These are phyloP conservation scores for Neocrepidodera transversa DNA, from an alignment of 2,888 invertebrate species.

Conservation along the genomic window DNA sequence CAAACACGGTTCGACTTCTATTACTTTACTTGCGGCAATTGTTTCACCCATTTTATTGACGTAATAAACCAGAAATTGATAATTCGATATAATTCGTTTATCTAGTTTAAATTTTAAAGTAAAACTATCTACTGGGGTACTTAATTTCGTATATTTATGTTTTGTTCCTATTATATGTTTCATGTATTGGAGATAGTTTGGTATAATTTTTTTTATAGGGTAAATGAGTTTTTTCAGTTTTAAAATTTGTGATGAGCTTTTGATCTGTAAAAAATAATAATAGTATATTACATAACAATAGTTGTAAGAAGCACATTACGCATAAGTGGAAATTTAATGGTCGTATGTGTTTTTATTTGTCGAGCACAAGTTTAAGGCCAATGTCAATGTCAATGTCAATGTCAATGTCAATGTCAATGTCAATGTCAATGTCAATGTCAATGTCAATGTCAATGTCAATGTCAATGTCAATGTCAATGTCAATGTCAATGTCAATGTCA, in stretches of 20 bases:
- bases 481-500: too few relatives aligned
- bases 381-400: too few relatives aligned
- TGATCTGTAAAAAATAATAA: slow-evolving; percentile 51
- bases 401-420: too few relatives aligned
- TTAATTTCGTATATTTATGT: slow-evolving; percentile 48
- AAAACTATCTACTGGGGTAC: slow-evolving; percentile 55
- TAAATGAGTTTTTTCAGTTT: slow-evolving; percentile 51
- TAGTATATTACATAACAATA: too few relatives aligned
- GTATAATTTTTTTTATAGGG: slow-evolving; percentile 43
- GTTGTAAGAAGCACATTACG: too few relatives aligned
- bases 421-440: too few relatives aligned
- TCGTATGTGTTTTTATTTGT: too few relatives aligned
- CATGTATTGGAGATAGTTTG: slow-evolving; percentile 46
- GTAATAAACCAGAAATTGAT: slow-evolving; percentile 65
- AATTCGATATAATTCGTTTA: slow-evolving; percentile 60
- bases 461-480: too few relatives aligned
- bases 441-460: too few relatives aligned
- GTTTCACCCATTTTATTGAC: slow-evolving; percentile 64
- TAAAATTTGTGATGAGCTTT: slow-evolving; percentile 53
- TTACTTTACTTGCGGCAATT: slow-evolving; percentile 63
- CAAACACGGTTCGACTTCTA: slow-evolving; percentile 65
- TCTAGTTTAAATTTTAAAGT: slow-evolving; percentile 61
- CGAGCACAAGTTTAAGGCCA: too few relatives aligned
- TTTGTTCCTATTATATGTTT: slow-evolving; percentile 51
- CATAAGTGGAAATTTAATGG: too few relatives aligned